These are phyloP conservation scores for Neogale vison DNA, from an alignment of 2,113 vertebrate species.

Conservation along the genomic window DNA sequence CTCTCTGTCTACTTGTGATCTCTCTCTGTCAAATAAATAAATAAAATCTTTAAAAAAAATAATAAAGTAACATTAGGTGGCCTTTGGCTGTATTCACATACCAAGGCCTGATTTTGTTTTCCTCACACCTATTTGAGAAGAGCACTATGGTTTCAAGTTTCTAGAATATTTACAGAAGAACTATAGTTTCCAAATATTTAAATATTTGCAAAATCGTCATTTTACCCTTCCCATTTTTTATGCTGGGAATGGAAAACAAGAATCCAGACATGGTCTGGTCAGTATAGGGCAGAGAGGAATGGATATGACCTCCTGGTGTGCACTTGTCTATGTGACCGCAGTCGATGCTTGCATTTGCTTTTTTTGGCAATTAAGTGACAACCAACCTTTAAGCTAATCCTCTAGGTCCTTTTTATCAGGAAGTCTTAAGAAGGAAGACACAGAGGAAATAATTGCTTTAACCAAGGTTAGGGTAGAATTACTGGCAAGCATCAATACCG, in stretches of 20 bases:
- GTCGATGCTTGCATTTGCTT: background rate
- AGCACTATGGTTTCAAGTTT: background rate
- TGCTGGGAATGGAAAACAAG: background rate
- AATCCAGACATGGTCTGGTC: background rate
- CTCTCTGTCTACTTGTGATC: no score
- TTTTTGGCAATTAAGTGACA: background rate
- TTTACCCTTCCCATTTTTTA: background rate
- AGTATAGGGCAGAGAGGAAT: no score
- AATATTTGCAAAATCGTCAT: background rate
- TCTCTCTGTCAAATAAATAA: no score
- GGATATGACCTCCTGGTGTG: background rate
- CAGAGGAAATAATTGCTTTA: background rate
- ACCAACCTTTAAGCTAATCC: background rate
- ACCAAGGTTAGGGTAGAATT: background rate
- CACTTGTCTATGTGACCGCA: background rate
- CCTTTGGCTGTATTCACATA: background rate
- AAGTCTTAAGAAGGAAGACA: background rate
- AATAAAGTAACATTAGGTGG: background rate
- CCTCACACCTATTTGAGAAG: background rate
- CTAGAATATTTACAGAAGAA: background rate
- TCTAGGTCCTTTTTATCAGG: background rate
- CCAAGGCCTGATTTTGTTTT: background rate
- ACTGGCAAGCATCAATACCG: background rate
- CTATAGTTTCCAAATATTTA: background rate
- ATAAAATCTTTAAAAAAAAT: no score